Evolutionary conservation across 2,888 invertebrate genomes (phyloP), one percentile per base, ranked within the genome.

Genomic region (Conistra vaccinii): DNA sequence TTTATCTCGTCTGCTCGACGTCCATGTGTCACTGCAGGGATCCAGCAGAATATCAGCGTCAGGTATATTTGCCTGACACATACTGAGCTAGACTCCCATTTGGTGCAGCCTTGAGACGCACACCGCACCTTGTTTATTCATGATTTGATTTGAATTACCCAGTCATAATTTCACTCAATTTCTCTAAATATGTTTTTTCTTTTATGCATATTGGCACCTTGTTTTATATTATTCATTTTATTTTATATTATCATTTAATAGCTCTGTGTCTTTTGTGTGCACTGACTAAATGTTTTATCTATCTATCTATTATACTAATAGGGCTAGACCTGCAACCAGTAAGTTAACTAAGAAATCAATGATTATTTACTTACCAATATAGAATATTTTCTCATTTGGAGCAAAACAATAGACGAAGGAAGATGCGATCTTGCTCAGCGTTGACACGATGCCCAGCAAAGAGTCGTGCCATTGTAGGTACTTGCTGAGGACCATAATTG

Each of bases 391-490:
- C 35, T 97, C 97, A 45, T 97, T 97, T 4, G 97, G 97, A 7
- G 98, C 98, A 90, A 98, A 98, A 61, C 98, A 98, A 89, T 98
- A 98, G 0, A 98, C 97, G 86, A 98, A 98, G 58, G 98, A 98
- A 0, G 98, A 97, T 0, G 98, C 95, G 35, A 98, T 98, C 95
- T 98, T 98, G 89, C 98, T 98, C 90, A 97, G 95, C 69, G 98
- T 98, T 0, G 98, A 98, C 88, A 98, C 97, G 4, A 98, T 97
- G 23, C 98, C 98, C 67, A 98, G 97, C 26, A 98, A 93, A 0
- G 98, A 98, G 92, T 98, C 98, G 87, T 98, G 98, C 89, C 98
- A 97, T 91, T 98, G 97, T 80, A 98, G 92, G 76, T 92, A 89
- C 85, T 92, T 94, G 75, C 94, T 93, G 71, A 95, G 92, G 51